Percentiles rank a stretch among this genome's conserved stretches.
phyloP scores from a whole-genome alignment of 2,797 vertebrate genomes.

The Ctenochaetus hawaiiensis region DNA sequence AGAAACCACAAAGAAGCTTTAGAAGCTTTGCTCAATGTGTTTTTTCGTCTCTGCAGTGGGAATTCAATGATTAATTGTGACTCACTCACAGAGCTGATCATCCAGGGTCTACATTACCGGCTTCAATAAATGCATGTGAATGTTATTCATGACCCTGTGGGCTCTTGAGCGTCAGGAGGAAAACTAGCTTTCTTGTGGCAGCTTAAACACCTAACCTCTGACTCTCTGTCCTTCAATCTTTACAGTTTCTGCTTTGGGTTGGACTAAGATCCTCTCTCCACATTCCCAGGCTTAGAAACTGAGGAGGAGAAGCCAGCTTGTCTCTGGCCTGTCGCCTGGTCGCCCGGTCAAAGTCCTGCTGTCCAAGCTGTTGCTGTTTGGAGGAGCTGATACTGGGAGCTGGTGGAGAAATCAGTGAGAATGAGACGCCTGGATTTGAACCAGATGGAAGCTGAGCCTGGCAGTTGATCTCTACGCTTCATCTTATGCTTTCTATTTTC shows the following conservation, averaged over 20 bases:
- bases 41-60: constrained; percentile 46
- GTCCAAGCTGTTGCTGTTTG: constrained; percentile 61
- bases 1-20: constrained; percentile 56
- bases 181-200: neutral
- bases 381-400: constrained; percentile 51
- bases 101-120: constrained; percentile 7
- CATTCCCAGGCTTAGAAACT: constrained; percentile 26
- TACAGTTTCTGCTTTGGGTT: constrained; percentile 40
- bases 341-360: constrained; percentile 59
- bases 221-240: constrained; percentile 30
- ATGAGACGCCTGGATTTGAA: constrained; percentile 64
- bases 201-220: constrained; percentile 19
- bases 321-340: constrained; percentile 60
- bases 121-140: constrained; percentile 13
- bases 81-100: constrained; percentile 31
- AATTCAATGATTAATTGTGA: constrained; percentile 39
- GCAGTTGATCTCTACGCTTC: constrained; percentile 46
- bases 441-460: constrained; percentile 65
- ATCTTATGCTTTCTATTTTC: neutral
- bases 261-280: constrained; percentile 25
- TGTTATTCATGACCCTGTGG: neutral
- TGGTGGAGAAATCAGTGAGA: constrained; percentile 54
- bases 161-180: neutral
- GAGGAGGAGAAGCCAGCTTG: constrained; percentile 23
- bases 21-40: constrained; percentile 44